Base-by-base conservation (phyloP, 2,797 vertebrate species). In the Acanthiza pusilla region DNA sequence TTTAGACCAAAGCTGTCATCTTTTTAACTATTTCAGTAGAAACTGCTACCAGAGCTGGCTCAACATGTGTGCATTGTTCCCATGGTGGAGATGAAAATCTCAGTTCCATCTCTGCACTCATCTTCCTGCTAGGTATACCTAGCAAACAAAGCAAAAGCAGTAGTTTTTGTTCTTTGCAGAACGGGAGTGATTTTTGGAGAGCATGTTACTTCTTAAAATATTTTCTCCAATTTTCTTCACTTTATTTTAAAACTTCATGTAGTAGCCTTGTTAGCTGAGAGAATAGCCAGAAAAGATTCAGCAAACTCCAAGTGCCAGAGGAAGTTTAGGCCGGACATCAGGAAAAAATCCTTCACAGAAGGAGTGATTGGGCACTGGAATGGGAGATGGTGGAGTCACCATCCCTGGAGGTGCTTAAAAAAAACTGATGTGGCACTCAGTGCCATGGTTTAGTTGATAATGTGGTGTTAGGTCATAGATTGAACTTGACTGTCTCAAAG, bases 21-120 rank as follows among this genome's bases (percentile, higher is more conserved):
- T 2, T 16, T 54, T 42, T 36, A 77, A 62, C 23, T 19, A 16
- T 53, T 83, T 70, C 38, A 48, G 48, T 32, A 53, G 48, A 74
- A 61, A 27, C 6, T 34, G 43, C 32, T 70, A 14, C 32, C 15
- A 40, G 63, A 77, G 38, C 26, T 61, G 61, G 38, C 68, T 58
- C 25, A 38, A 3, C 1, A 0, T 1, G 1, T 10, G 16, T 70
- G 42, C 34, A 3, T 38, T 40, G 21, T 54, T 17, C 50, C 21
- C 23, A 67, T 11, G 11, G 65, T 21, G 25, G 50, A 22, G 23
- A 42, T 34, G 25, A 62, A 48, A n/a, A 63, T 45, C 50, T 57
- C 20, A 29, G 48, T 57, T 81, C 32, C 13, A 12, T 63, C 18
- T 65, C 62, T 50, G 74, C 45, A 63, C 30, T 70, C 34, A 23